Evolutionary conservation across 1,140 invertebrate genomes (phyloP), one percentile per base, ranked within the genome.

Genomic region (Solen grandis): DNA sequence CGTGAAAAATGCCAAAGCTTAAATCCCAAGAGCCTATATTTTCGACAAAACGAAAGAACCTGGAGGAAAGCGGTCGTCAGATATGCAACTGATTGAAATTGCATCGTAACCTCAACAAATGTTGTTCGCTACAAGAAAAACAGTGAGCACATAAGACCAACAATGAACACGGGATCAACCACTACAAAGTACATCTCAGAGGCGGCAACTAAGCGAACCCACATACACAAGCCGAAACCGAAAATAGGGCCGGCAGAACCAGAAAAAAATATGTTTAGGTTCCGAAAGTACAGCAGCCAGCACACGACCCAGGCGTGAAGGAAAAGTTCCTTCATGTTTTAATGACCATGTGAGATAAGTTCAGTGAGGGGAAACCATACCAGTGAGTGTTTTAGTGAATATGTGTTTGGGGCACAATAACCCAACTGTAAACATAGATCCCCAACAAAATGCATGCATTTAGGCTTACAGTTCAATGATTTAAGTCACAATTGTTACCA

Each of bases 11-110:
- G 31, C 41, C 50, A 35, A 29, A 50, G 31, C 33, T 80, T 10
- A 35, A 19, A 25, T 38, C 14, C 14, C 75, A 69, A 25, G 57
- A 84, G 22, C n/a, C 65, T 65, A 66, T 84, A n/a, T 84, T 38
- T 57, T 84, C 83, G 65, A 25, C 29, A 74, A 5, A 31, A 55
- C 50, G 36, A 59, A 27, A 22, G 50, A 35, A 22, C 16, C 14
- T 82, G 73, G 72, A 63, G 60, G 29, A 29, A 54, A 41, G 72
- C 79, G 50, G 13, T 52, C 16, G 25, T 54, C 5, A 70, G 2
- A 60, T 19, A n/a, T 25, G 33, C 72, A 52, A 62, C 65, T 68
- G 31, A 8, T 57, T 22, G 38, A 13, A 57, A 50, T 16, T 76
- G 41, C n/a, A n/a, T 31, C 22, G 50, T 63, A 38, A 52, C 29